Conservation (phyloP, 2,888 invertebrate species). For the Callimorpha dominula region DNA sequence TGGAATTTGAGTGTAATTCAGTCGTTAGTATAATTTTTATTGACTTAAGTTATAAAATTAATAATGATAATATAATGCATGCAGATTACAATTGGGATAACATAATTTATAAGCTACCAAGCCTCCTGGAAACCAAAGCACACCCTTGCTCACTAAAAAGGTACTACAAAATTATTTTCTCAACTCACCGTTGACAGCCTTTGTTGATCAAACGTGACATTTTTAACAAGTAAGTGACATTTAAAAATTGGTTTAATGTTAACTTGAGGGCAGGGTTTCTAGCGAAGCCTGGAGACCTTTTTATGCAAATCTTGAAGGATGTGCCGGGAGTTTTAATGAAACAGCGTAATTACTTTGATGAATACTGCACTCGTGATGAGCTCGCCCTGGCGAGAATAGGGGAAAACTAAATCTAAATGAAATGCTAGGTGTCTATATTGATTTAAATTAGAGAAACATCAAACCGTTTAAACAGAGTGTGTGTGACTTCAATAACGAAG, state of each 20-base stretch:
- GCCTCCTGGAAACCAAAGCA: background rate
- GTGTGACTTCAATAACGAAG: slow-evolving; percentile 14
- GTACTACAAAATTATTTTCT: background rate
- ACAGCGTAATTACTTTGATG: slow-evolving; percentile 81
- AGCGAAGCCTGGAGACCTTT: slow-evolving; percentile 70
- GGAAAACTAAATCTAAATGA: slow-evolving; percentile 61
- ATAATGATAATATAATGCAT: no score
- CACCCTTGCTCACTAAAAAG: slow-evolving; percentile 2
- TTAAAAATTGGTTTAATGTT: slow-evolving; percentile 75
- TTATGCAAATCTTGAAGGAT: slow-evolving; percentile 84
- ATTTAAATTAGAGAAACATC: slow-evolving; percentile 61
- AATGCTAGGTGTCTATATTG: slow-evolving; percentile 61
- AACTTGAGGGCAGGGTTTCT: slow-evolving; percentile 57
- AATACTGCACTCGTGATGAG: slow-evolving; percentile 73
- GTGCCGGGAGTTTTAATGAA: slow-evolving; percentile 83
- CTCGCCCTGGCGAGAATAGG: slow-evolving; percentile 52
- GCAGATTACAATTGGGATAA: background rate
- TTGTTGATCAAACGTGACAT: slow-evolving; percentile 60
- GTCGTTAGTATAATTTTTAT: no score
- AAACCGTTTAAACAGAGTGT: slow-evolving; percentile 23
- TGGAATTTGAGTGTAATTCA: no score
- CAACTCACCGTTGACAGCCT: slow-evolving; percentile 45
- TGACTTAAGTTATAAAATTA: no score
- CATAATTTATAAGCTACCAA: background rate
- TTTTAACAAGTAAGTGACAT: slow-evolving; percentile 64